Evolutionary conservation across 2,113 vertebrate species (phyloP), one percentile per base, ranked within the genome.

Genomic region (Aspiorhynchus laticeps): DNA sequence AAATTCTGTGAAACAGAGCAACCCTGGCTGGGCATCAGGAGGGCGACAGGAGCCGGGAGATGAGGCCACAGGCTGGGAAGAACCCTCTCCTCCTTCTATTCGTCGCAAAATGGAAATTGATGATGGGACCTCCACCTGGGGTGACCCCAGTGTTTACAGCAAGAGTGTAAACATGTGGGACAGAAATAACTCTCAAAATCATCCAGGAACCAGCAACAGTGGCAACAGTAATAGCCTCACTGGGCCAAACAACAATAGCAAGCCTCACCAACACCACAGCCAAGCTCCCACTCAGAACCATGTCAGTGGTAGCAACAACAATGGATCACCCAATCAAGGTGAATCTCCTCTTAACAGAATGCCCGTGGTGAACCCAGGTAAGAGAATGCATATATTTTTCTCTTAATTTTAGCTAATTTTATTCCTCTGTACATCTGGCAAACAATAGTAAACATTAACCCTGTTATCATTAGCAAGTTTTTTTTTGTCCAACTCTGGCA

Each of bases 101-200:
- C 97, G 98, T 59, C 97, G 98, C 89, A 99, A 99, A 93, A 98
- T 99, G 97, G 98, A 99, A 93, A 99, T 99, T 1, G 98, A 99
- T 86, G 98, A 99, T 80, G 98, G 98, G 94, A 99, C 98, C 91
- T 98, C 98, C 91, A 98, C 98, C 91, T 99, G 98, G 98, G 98
- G 98, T 12, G 97, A 99, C 95, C 98, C 98, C 24, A 97, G 88
- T 91, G 90, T 92, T 88, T 96, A 96, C 95, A 97, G 94, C 93
- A 97, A 97, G 94, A 94, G 96, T 92, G 97, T 98, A 94, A 99
- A 98, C 92, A 96, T 99, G 97, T 99, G 98, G 98, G 98, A 99
- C 93, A 96, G 96, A 91, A 99, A 99, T 93, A 98, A 96, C 93
- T 92, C 95, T 88, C 96, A 94, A 94, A 94, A 93, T 94, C 95